phyloP scores from a whole-genome alignment of 2,797 vertebrate species.

The Novumbra hubbsi region DNA sequence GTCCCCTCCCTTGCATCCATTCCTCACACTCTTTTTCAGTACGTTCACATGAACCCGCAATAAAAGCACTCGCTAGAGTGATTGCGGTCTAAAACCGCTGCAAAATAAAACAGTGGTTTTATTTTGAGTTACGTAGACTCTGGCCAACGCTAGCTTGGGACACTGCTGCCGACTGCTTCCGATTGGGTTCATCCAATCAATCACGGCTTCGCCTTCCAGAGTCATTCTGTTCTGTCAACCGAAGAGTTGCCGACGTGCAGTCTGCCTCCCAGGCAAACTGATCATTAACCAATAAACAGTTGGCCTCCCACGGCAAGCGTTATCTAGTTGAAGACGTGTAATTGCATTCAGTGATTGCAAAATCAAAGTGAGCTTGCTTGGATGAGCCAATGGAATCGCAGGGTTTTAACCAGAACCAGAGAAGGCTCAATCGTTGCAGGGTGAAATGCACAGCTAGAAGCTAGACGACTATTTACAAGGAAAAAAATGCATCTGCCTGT shows the following conservation, averaged over 20 bases:
- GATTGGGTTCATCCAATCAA: not conserved
- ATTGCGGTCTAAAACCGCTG: not conserved
- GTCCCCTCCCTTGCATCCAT: not conserved
- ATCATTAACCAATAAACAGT: too few relatives aligned
- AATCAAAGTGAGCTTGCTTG: not conserved
- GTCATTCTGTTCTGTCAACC: not conserved
- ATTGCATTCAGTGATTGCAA: too few relatives aligned
- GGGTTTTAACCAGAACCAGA: not conserved
- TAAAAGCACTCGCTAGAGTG: not conserved
- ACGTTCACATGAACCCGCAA: not conserved
- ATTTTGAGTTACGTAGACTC: too few relatives aligned
- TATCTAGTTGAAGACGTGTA: too few relatives aligned
- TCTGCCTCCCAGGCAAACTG: too few relatives aligned
- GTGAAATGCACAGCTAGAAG: not conserved
- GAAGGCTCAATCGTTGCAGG: not conserved
- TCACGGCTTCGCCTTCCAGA: not conserved
- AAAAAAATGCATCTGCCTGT: slow-evolving; percentile 26
- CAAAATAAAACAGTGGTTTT: not conserved
- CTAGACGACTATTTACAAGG: not conserved
- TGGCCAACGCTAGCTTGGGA: not conserved
- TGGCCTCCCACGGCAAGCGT: too few relatives aligned
- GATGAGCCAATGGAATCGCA: too few relatives aligned
- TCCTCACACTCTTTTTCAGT: not conserved
- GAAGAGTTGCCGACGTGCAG: too few relatives aligned
- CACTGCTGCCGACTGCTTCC: not conserved